Conservation (phyloP, 1,140 invertebrate species). For the Drosophila varians region DNA sequence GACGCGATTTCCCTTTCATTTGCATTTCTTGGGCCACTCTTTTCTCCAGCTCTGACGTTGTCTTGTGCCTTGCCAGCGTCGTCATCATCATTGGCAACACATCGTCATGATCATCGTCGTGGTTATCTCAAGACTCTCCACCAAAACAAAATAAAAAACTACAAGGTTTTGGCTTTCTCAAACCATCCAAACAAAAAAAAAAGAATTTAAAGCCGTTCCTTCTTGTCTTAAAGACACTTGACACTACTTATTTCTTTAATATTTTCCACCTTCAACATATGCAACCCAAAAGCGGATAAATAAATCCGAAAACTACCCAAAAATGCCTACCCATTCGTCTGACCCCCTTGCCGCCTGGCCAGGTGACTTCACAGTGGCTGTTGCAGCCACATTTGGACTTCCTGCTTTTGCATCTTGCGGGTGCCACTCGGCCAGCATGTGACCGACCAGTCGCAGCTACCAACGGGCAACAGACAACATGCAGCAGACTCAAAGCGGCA, state of each 20-base stretch:
- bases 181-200: too few relatives aligned
- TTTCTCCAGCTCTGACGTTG: constrained; percentile 23
- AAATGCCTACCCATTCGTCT: constrained; percentile 10
- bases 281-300: background rate
- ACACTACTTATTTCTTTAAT: too few relatives aligned
- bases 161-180: constrained; percentile 24
- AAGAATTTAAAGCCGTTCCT: too few relatives aligned
- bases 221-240: too few relatives aligned
- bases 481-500: constrained; percentile 4
- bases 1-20: constrained; percentile 71
- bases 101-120: background rate
- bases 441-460: constrained; percentile 20
- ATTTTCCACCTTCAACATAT: too few relatives aligned
- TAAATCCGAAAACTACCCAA: background rate
- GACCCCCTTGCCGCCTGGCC: constrained; percentile 39
- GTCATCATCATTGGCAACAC: constrained; percentile 1
- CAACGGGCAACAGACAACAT: constrained; percentile 10
- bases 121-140: constrained; percentile 16
- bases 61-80: constrained; percentile 10
- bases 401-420: constrained; percentile 58
- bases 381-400: constrained; percentile 42
- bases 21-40: constrained; percentile 50
- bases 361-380: constrained; percentile 48
- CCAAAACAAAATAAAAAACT: constrained; percentile 10
- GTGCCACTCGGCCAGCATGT: constrained; percentile 45